Evolutionary conservation across 1,140 invertebrate species (phyloP), one percentile per base, ranked within the genome.

Genomic region (Drosophila melanica): DNA sequence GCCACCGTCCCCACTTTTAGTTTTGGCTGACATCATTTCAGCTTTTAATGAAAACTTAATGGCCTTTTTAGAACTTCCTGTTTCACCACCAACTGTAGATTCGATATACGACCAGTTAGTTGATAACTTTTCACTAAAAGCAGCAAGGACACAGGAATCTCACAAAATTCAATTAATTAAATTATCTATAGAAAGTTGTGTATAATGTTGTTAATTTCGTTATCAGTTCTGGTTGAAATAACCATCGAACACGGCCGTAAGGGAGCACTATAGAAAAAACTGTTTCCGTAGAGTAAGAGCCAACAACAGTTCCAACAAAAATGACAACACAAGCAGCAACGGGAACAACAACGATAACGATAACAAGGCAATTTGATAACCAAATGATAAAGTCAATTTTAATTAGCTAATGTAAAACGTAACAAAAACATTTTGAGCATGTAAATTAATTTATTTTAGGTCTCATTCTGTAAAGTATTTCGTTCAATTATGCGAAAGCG

Each of bases 391-490:
- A 73, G 65, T 68, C 66, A 74, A 70, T 63, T 74, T 74, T 74
- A 74, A 74, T 74, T 74, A 74, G 71, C 71, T 74, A 74, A 74
- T 74, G 71, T 69, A 69, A 62, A 74, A 58, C 71, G 66, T 35
- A 53, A 57, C 71, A 69, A 48, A 51, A 54, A 70, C 30, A 74
- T 66, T 66, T 57, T 44, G 58, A 62, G 51, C 44, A 62, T 69
- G 71, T 44, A 74, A 70, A 62, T 69, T 62, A 57, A 70, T 74
- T 63, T 74, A 55, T 18, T 23, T 37, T 39, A 23, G 33, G 11
- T 54, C 33, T 68, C 39, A 23, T 20, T 60, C 14, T 23, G 10
- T 27, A 10, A 16, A 54, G 53, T 60, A 57, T 37, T 65, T 5
- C 14, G 39, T 10, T 37, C 68, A 71, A 71, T 66, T 58, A 71